Evolutionary conservation across 2,888 invertebrate species (phyloP).

Genomic region (Brachypalpus laphriformis): DNA sequence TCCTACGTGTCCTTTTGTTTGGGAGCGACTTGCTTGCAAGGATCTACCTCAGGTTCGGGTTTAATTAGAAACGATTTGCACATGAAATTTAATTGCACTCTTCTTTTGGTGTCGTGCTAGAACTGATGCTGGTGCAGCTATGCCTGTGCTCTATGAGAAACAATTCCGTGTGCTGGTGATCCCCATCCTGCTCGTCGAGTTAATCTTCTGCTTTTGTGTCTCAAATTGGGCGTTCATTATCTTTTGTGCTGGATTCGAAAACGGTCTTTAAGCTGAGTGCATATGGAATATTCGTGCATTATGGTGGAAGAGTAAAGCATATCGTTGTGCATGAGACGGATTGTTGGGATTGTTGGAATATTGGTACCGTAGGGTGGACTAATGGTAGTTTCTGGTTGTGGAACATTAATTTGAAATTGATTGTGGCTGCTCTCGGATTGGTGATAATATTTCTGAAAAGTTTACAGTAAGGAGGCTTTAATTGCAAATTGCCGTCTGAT

Average conservation of each 20-base stretch:
- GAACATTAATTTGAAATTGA: background rate
- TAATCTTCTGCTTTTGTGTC: constrained; percentile 36
- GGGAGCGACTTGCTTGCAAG: constrained; percentile 50
- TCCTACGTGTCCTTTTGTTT: constrained; percentile 47
- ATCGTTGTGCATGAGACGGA: background rate
- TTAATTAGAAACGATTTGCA: constrained; percentile 73
- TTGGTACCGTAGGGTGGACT: background rate
- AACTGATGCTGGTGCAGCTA: background rate
- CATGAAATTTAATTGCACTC: constrained; percentile 69
- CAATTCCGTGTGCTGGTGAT: no score
- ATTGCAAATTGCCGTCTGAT: background rate
- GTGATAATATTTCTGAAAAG: background rate
- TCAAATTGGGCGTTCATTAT: constrained; percentile 65
- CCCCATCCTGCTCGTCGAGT: constrained; percentile 24
- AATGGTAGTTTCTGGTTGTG: background rate
- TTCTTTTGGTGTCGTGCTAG: constrained; percentile 41
- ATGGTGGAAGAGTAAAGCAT: background rate
- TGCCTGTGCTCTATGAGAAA: background rate
- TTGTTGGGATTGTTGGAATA: background rate
- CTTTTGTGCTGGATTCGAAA: constrained; percentile 42
- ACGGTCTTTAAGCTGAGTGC: constrained; percentile 22
- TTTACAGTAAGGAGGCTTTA: no score
- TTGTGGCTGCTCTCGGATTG: background rate
- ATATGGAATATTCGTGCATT: constrained; percentile 17
- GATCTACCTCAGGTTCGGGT: constrained; percentile 59